Evolutionary conservation across 1,140 invertebrate genomes (phyloP), one percentile per base, ranked within the genome.

Genomic region (Pseudoatta argentina): DNA sequence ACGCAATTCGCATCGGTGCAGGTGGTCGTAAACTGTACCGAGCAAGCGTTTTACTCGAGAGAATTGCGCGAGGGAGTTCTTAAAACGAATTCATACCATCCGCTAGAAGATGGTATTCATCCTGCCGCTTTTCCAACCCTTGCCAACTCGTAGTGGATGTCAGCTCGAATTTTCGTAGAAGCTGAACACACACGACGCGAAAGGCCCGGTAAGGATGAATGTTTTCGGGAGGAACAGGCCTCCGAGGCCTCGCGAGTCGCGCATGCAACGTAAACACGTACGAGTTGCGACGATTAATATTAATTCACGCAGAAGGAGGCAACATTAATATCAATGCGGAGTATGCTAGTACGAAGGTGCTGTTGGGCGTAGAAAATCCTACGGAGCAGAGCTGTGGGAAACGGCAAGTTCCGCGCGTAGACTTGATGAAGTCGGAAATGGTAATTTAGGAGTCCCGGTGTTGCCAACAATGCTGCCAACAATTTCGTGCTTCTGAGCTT

Each of bases 301-400:
- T 91, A 91, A 91, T 91, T 75, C 90, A 44, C 27, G 44, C 3
- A 72, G 44, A 66, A 73, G 87, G 64, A 59, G 64, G 73, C 27
- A 78, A 85, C 89, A 91, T 91, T 91, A 91, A 91, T 91, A 91
- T 91, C 89, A 91, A 91, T 91, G 89, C n/a, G 27, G 66, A 64
- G 57, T 57, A 64, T 27, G 48, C 27, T 27, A 8, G 61, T 18
- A 16, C 48, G 61, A 69, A 86, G 85, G 66, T 64, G 39, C 44
- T 21, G 34, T n/a, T 24, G 69, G 30, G 61, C 12, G 67, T 55
- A 57, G 69, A 88, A 76, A 55, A 89, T 55, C 67, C 44, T 39
- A 44, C 34, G 24, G 55, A 73, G 55, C 39, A 18, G 69, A 61
- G 44, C 71, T 30, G 39, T 44, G 61, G 67, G 57, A 79, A 73